A percentile compares a stretch with the other conserved stretches of the same genome.
Evolutionary conservation across 2,113 vertebrate genomes (phyloP).

Genomic region (Campylomormyrus tamandua): DNA sequence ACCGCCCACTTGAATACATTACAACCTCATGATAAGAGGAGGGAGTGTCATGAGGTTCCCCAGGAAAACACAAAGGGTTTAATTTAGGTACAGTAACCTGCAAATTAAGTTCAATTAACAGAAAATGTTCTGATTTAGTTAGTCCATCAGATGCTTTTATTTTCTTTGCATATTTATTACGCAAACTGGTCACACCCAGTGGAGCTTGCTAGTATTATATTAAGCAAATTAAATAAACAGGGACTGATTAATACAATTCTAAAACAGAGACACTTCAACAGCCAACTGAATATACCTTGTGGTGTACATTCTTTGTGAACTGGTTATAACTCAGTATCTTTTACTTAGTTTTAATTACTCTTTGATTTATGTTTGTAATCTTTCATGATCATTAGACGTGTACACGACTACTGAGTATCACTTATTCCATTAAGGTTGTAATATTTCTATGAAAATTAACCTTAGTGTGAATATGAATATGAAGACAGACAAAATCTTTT

Average conservation of each 20-base stretch:
- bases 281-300: not conserved
- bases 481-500: not conserved
- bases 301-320: not conserved
- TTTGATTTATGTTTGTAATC: not conserved
- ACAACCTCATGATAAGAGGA: constrained; percentile 77
- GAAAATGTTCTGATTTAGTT: constrained; percentile 90
- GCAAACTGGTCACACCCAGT: constrained; percentile 95
- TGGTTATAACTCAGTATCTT: not conserved
- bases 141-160: constrained; percentile 93
- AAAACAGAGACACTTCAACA: constrained; percentile 45
- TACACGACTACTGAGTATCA: not conserved
- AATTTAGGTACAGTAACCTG: constrained; percentile 83
- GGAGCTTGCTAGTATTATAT: constrained; percentile 79
- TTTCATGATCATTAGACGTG: not conserved
- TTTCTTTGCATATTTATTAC: constrained; percentile 99
- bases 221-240: constrained; percentile 97
- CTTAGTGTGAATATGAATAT: not conserved
- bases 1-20: constrained; percentile 81
- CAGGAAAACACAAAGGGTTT: constrained; percentile 84
- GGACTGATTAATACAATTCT: constrained; percentile 82
- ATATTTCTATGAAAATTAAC: not conserved
- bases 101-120: constrained; percentile 93
- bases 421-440: not conserved
- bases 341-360: not conserved
- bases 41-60: constrained; percentile 65